phyloP scores from a whole-genome alignment of 2,888 invertebrate genomes.

The Melinaea menophilus region DNA sequence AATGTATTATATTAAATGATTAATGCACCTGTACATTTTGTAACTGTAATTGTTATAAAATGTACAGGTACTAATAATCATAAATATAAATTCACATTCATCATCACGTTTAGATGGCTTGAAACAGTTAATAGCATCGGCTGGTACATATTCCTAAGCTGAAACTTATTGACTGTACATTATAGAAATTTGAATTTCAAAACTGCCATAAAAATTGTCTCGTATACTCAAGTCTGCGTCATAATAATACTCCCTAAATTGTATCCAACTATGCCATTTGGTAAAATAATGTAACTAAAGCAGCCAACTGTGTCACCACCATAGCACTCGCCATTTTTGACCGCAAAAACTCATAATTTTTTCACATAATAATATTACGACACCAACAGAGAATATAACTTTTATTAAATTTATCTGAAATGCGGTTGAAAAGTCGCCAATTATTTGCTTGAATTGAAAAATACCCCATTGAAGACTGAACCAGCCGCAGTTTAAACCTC shows the following conservation, averaged over 20 bases:
- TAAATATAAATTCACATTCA: too few relatives aligned
- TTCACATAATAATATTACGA: not conserved
- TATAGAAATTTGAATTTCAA: too few relatives aligned
- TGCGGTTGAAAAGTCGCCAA: slow-evolving; percentile 7
- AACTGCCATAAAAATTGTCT: too few relatives aligned
- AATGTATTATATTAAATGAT: too few relatives aligned
- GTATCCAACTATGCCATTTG: not conserved
- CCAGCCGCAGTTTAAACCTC: slow-evolving; percentile 10
- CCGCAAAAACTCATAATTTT: slow-evolving; percentile 1
- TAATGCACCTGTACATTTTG: too few relatives aligned
- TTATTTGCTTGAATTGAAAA: not conserved
- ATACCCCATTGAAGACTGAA: slow-evolving; percentile 2
- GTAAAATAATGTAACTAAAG: slow-evolving; percentile 1
- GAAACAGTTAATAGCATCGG: too few relatives aligned
- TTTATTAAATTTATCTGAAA: not conserved
- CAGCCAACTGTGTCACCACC: slow-evolving; percentile 1
- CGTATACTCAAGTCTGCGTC: not conserved
- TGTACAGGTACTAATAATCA: too few relatives aligned
- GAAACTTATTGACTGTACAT: too few relatives aligned
- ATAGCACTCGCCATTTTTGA: not conserved
- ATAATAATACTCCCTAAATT: not conserved
- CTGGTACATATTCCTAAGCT: too few relatives aligned
- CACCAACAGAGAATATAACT: not conserved
- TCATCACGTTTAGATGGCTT: too few relatives aligned
- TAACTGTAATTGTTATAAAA: too few relatives aligned